Evolutionary conservation across 2,797 vertebrate species (phyloP).

Genomic region (Coluber constrictor): DNA sequence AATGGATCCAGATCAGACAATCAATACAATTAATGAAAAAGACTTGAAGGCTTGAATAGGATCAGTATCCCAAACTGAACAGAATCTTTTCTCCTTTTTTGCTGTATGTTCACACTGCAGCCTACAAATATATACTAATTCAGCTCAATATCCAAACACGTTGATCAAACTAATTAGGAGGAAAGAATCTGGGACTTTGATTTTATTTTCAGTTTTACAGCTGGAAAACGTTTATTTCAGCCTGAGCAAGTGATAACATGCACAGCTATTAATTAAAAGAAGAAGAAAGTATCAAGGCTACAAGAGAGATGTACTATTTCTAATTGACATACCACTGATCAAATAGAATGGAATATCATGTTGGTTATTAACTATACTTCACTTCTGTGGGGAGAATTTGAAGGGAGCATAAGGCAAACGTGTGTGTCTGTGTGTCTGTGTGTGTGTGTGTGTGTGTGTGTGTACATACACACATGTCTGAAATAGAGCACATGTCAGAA

Average conservation of each 20-base stretch:
- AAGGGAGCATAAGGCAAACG: not conserved
- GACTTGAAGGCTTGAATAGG: not conserved
- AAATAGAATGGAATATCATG: not conserved
- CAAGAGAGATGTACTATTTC: not conserved
- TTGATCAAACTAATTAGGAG: not conserved
- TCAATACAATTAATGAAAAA: not conserved
- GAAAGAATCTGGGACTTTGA: not conserved
- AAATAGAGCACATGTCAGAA: not conserved
- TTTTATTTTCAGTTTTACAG: not conserved
- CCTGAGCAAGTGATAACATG: not conserved
- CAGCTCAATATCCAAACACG: not conserved
- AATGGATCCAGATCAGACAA: not conserved
- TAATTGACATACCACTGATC: not conserved
- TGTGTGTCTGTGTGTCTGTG: no score
- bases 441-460: no score
- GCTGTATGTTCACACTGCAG: not conserved
- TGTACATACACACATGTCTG: not conserved
- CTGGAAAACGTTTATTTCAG: not conserved
- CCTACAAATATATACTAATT: not conserved
- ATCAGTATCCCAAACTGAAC: not conserved
- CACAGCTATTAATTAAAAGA: not conserved
- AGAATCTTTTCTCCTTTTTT: not conserved
- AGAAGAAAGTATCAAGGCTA: not conserved
- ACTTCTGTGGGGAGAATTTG: not conserved
- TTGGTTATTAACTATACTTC: not conserved